phyloP scores from a whole-genome alignment of 2,113 vertebrate species.

The Glaucomys volans region DNA sequence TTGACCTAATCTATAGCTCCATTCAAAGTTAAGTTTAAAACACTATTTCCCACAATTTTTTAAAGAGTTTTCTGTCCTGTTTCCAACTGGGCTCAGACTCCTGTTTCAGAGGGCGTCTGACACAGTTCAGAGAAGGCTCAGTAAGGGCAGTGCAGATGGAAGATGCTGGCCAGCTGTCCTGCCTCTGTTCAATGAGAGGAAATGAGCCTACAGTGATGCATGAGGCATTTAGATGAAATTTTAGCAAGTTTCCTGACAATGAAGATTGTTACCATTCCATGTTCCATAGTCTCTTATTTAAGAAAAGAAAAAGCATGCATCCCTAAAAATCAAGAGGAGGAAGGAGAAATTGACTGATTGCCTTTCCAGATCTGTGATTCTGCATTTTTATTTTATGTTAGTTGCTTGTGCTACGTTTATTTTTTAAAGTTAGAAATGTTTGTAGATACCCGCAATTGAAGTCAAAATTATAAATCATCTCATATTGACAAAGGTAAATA shows the following conservation, averaged over 20 bases:
- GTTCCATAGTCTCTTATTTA: background rate
- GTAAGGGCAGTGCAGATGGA: conserved; percentile 14
- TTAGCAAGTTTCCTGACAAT: conserved; percentile 55
- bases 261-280: conserved; percentile 62
- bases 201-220: conserved; percentile 55
- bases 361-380: background rate
- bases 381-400: conserved; percentile 24
- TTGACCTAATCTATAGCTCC: conserved; percentile 62
- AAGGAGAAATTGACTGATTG: background rate
- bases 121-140: background rate
- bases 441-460: background rate
- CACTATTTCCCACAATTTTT: conserved; percentile 15
- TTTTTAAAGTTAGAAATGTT: conserved; percentile 2
- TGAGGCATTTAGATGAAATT: conserved; percentile 38
- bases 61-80: conserved; percentile 52
- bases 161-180: conserved; percentile 68
- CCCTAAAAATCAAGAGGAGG: background rate
- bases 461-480: conserved; percentile 13
- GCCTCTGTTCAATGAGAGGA: conserved; percentile 64
- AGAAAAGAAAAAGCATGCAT: background rate
- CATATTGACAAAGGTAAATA: conserved; percentile 19
- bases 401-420: background rate
- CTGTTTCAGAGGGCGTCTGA: conserved; percentile 6
- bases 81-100: background rate
- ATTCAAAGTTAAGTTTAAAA: conserved; percentile 74